Evolutionary conservation across 1,140 invertebrate species (phyloP).

Genomic region (Dreissena rostriformis): DNA sequence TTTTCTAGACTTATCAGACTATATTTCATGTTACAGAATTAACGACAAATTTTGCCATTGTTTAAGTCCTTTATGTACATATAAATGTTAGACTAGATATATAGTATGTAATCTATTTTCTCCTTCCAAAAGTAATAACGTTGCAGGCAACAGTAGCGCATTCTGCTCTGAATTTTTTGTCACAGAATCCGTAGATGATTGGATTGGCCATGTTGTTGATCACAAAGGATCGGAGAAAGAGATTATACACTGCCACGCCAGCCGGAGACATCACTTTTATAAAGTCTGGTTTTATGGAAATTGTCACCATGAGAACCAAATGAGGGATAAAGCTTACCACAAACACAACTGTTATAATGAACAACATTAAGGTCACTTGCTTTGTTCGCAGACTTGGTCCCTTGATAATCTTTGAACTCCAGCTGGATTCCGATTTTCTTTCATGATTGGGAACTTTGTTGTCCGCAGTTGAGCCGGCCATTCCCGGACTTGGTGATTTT

Average conservation of each 20-base stretch:
- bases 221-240: constrained; percentile 66
- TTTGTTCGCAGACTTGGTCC: constrained; percentile 35
- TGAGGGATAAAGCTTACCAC: constrained; percentile 66
- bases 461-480: no score
- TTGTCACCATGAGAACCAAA: constrained; percentile 60
- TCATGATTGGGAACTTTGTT: no score
- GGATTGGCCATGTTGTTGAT: constrained; percentile 71
- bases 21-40: no score
- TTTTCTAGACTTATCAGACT: no score
- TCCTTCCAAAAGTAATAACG: no score
- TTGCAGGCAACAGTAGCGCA: constrained; percentile 24
- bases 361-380: constrained; percentile 62
- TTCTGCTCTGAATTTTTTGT: constrained; percentile 63
- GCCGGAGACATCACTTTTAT: constrained; percentile 42
- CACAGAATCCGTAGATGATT: constrained; percentile 68
- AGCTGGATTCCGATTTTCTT: no score
- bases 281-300: constrained; percentile 48
- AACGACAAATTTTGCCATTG: no score
- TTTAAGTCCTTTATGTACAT: no score
- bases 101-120: no score
- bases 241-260: constrained; percentile 36
- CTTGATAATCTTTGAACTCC: neutral
- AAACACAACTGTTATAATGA: constrained; percentile 64
- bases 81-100: no score
- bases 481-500: no score